Conservation (phyloP, 2,797 vertebrate genomes). For the Heterohyrax brucei region DNA sequence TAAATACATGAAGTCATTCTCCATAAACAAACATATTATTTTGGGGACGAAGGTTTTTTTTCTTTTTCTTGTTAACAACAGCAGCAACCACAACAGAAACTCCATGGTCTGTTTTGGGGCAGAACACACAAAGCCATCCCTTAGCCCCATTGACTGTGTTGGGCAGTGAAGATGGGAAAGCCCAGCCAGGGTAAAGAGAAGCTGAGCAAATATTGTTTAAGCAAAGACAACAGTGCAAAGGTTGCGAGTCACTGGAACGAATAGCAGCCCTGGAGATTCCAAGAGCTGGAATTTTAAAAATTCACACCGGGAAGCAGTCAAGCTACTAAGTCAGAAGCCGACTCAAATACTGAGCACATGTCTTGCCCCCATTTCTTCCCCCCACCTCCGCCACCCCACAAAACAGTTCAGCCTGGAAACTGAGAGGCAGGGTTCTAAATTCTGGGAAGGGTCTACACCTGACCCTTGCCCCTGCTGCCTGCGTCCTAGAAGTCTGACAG, state of each 20-base stretch:
- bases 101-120: neutral
- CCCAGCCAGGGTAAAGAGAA: neutral
- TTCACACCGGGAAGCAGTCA: neutral
- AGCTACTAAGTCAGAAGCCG: neutral
- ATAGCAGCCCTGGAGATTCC: neutral
- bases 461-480: neutral
- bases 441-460: neutral
- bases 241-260: neutral
- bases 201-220: neutral
- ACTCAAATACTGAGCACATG: neutral
- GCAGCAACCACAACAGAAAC: constrained; percentile 66
- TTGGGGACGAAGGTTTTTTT: constrained; percentile 49
- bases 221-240: neutral
- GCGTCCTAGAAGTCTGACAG: neutral
- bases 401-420: neutral
- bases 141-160: neutral
- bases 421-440: neutral
- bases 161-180: neutral
- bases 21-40: constrained; percentile 87
- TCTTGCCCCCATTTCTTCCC: too few relatives aligned
- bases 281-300: constrained; percentile 4
- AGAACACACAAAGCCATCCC: constrained; percentile 5
- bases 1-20: constrained; percentile 87
- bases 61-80: constrained; percentile 38
- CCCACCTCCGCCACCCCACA: neutral